Evolutionary conservation across 1,140 invertebrate genomes (phyloP).

Genomic region (Drosophila nannoptera): DNA sequence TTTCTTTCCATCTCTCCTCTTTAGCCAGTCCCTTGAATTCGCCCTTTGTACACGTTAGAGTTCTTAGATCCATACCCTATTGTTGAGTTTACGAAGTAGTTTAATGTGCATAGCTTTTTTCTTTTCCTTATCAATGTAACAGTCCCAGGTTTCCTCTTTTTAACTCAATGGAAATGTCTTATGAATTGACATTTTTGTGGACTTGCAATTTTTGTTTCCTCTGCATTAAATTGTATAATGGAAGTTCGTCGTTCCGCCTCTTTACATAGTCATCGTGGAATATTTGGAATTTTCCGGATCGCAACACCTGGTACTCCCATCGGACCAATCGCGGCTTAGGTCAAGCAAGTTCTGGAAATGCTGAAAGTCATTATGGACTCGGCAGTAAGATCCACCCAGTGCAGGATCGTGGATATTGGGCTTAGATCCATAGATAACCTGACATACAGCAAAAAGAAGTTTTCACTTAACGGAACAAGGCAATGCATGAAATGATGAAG

Average conservation of each 20-base stretch:
- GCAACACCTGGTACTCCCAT: background rate
- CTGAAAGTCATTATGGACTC: conserved; percentile 36
- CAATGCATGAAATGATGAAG: background rate
- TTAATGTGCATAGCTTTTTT: conserved; percentile 1
- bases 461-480: background rate
- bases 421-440: background rate
- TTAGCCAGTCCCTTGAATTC: background rate
- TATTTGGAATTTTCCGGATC: background rate
- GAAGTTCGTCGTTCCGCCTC: conserved; percentile 1
- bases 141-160: background rate
- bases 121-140: background rate
- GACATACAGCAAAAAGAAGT: background rate
- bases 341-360: conserved; percentile 12
- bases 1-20: background rate
- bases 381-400: background rate
- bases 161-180: background rate
- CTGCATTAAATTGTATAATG: conserved; percentile 15
- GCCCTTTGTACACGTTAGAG: conserved; percentile 17
- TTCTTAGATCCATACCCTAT: conserved; percentile 16
- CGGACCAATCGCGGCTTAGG: conserved; percentile 12
- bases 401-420: background rate
- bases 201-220: conserved; percentile 17
- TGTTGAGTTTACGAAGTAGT: conserved; percentile 6
- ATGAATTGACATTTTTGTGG: conserved; percentile 10
- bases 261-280: conserved; percentile 4